phyloP scores from a whole-genome alignment of 2,113 vertebrate species.

The Clarias batrachus region DNA sequence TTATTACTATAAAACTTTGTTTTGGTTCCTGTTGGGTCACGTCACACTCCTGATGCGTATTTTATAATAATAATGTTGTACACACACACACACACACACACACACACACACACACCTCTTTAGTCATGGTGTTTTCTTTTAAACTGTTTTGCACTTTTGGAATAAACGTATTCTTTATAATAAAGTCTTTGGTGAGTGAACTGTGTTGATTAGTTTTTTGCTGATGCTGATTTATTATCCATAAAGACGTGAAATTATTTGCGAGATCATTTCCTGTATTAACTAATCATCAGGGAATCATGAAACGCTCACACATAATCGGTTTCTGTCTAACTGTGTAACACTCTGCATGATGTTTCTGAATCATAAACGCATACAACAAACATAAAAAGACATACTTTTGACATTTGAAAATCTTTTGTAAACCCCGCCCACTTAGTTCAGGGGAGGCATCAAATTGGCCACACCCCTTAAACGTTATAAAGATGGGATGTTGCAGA shows the following conservation, averaged over 20 bases:
- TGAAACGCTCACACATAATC: not conserved
- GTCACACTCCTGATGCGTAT: not conserved
- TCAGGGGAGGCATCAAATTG: not conserved
- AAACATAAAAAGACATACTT: too few relatives aligned
- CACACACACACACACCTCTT: not conserved
- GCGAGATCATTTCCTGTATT: not conserved
- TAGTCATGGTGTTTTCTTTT: not conserved
- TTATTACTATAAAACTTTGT: not conserved
- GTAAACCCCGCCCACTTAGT: not conserved
- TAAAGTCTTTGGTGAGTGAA: not conserved
- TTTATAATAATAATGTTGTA: not conserved
- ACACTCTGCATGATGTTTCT: not conserved
- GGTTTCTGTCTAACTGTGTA: not conserved
- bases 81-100: not conserved
- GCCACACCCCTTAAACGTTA: not conserved
- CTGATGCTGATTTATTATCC: not conserved
- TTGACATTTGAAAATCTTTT: not conserved
- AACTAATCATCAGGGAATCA: not conserved
- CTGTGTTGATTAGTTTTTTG: not conserved
- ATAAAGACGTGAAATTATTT: not conserved
- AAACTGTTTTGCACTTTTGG: slow-evolving; percentile 16
- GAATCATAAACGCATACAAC: too few relatives aligned
- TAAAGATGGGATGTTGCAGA: not conserved
- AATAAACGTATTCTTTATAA: not conserved
- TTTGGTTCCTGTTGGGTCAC: not conserved